These are phyloP conservation scores for Odontesthes bonariensis DNA, from an alignment of 2,113 vertebrate species.

Conservation along the genomic window DNA sequence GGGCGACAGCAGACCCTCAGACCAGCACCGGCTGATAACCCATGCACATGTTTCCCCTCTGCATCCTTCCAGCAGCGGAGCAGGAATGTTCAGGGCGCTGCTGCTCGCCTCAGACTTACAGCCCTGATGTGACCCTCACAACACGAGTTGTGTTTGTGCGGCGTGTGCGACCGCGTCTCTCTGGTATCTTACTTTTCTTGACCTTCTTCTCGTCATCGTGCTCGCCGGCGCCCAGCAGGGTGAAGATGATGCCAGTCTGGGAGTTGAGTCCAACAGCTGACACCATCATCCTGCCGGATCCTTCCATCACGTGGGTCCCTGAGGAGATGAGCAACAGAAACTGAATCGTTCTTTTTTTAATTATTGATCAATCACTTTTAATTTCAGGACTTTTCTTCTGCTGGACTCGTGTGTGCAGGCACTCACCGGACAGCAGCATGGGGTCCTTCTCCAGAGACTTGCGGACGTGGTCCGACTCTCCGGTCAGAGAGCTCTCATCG, in stretches of 20 bases:
- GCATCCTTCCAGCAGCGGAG: slow-evolving; percentile 31
- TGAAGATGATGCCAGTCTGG: slow-evolving; percentile 98
- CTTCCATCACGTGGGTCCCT: slow-evolving; percentile 99
- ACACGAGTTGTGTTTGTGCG: slow-evolving; percentile 13
- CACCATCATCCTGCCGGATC: slow-evolving; percentile 95
- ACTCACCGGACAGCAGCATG: slow-evolving; percentile 94
- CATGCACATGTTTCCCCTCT: slow-evolving; percentile 56
- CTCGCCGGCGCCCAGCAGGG: slow-evolving; percentile 90
- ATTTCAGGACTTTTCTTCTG: no score
- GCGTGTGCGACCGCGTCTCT: slow-evolving; percentile 5
- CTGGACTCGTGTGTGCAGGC: neutral
- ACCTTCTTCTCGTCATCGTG: slow-evolving; percentile 91
- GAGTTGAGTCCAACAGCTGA: slow-evolving; percentile 95
- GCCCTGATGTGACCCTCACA: slow-evolving; percentile 19
- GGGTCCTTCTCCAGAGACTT: slow-evolving; percentile 94
- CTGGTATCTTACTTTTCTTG: slow-evolving; percentile 92
- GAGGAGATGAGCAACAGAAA: no score
- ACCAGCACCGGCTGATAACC: slow-evolving; percentile 56
- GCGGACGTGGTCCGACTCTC: slow-evolving; percentile 95
- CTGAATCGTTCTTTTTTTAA: neutral
- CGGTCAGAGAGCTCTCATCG: slow-evolving; percentile 96
- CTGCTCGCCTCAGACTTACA: slow-evolving; percentile 25
- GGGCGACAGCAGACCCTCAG: slow-evolving; percentile 37
- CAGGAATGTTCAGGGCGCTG: slow-evolving; percentile 43
- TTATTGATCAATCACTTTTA: neutral